Evolutionary conservation across 2,113 vertebrate genomes (phyloP).

Genomic region (Excalfactoria chinensis): DNA sequence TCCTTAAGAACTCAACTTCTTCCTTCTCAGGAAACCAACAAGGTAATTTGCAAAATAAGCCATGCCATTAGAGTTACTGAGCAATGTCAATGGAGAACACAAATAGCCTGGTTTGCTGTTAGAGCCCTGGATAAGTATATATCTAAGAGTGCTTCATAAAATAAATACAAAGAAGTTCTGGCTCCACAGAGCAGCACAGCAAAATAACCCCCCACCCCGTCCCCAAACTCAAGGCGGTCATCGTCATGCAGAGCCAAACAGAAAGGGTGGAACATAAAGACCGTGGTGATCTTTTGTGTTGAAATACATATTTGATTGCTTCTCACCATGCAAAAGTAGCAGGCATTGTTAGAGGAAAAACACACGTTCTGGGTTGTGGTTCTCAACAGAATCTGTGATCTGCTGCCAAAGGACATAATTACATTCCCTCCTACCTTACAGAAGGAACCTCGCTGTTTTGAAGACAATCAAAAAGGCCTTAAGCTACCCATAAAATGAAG

Average conservation of each 20-base stretch:
- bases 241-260: neutral
- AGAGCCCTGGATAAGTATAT: neutral
- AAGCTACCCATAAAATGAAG: conserved; percentile 22
- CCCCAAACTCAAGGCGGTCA: neutral
- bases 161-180: neutral
- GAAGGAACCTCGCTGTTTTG: neutral
- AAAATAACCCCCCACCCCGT: neutral
- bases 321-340: neutral
- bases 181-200: neutral
- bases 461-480: neutral
- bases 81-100: neutral
- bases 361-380: neutral
- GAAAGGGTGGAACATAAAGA: neutral
- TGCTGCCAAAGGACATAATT: conserved; percentile 17
- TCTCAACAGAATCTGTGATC: conserved; percentile 36
- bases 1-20: neutral
- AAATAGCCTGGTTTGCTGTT: neutral
- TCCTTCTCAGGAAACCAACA: neutral
- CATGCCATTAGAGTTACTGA: neutral
- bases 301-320: conserved; percentile 9
- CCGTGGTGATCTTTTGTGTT: neutral
- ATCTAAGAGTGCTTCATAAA: neutral
- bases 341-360: neutral
- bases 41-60: neutral
- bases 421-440: neutral